Evolutionary conservation across 2,888 invertebrate genomes (phyloP), one percentile per base, ranked within the genome.

Genomic region (Linyphia triangularis): DNA sequence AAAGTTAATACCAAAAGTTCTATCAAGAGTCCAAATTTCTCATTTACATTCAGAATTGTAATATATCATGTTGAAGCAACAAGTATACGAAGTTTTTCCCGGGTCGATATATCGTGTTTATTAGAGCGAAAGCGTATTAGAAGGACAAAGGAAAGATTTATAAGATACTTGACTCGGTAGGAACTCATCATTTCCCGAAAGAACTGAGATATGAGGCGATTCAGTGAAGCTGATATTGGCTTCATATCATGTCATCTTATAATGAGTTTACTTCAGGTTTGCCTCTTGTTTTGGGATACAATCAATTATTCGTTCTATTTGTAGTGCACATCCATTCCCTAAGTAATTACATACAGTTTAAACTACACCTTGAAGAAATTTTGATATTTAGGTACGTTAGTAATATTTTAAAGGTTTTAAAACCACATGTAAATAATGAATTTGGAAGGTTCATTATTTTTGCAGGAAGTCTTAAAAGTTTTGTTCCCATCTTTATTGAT

Each of bases 141-240:
- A 26, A 40, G 13, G 19, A n/a, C 67, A 26, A 26, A 70, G 43
- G 43, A 40, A 40, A 70, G 70, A 70, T 70, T 70, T 70, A 16
- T 70, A 16, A n/a, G 70, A 43, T 40, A 43, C 37, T 43, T 43
- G 70, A 70, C 43, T 70, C 26, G 0, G 13, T 24, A 19, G 43
- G 40, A 19, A 10, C n/a, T 33, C 37, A 37, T 67, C 37, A n/a
- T 65, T 65, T 67, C 19, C 19, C 22, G n/a, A 10, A 67, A 67
- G 67, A 33, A 33, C 22, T 33, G 67, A 67, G 19, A 22, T 19
- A 30, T 67, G 33, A 22, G 19, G 13, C 10, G 19, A 13, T 26
- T 10, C 16, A 37, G 33, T 19, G 67, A 67, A 33, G 67, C 67
- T 67, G 37, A 67, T 67, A 33, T 33, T 6, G 33, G 33, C 33